A percentile compares a stretch with the other conserved stretches of the same genome.
phyloP scores from a whole-genome alignment of 1,140 invertebrate species.

The Drosophila equinoxialis region DNA sequence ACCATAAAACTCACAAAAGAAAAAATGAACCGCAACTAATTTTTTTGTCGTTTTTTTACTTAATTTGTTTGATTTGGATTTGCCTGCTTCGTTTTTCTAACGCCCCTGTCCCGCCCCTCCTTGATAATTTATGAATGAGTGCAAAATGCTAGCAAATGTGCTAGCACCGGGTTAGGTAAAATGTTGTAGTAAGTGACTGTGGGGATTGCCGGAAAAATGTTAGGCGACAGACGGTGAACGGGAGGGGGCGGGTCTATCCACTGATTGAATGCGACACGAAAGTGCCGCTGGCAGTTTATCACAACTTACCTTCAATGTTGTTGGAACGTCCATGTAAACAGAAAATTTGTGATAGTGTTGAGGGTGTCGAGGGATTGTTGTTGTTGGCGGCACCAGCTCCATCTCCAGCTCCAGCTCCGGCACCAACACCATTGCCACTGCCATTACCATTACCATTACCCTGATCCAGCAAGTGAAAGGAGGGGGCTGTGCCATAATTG shows the following conservation, averaged over 20 bases:
- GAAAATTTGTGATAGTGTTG: slow-evolving; percentile 70
- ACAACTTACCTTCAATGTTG: slow-evolving; percentile 60
- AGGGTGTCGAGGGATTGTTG: slow-evolving; percentile 55
- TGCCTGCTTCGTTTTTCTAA: slow-evolving; percentile 61
- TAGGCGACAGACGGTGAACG: neutral
- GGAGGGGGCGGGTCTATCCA: slow-evolving; percentile 1
- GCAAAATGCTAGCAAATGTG: slow-evolving; percentile 55
- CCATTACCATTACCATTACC: slow-evolving; percentile 13
- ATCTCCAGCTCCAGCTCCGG: neutral
- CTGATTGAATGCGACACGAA: slow-evolving; percentile 77
- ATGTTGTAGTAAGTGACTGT: neutral
- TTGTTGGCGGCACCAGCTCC: slow-evolving; percentile 59
- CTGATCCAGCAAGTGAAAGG: slow-evolving; percentile 36
- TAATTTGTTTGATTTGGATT: slow-evolving; percentile 51
- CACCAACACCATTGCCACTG: slow-evolving; percentile 1
- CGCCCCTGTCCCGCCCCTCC: neutral
- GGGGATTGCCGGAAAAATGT: too few relatives aligned
- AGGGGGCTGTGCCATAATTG: slow-evolving; percentile 66
- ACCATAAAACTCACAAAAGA: neutral
- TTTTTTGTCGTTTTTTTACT: slow-evolving; percentile 43
- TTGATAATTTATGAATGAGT: slow-evolving; percentile 76
- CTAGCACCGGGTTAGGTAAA: neutral
- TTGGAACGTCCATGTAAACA: slow-evolving; percentile 74
- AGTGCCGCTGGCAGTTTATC: slow-evolving; percentile 37
- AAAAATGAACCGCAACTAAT: slow-evolving; percentile 46